phyloP scores from a whole-genome alignment of 2,888 invertebrate species.

The Cosmia pyralina region DNA sequence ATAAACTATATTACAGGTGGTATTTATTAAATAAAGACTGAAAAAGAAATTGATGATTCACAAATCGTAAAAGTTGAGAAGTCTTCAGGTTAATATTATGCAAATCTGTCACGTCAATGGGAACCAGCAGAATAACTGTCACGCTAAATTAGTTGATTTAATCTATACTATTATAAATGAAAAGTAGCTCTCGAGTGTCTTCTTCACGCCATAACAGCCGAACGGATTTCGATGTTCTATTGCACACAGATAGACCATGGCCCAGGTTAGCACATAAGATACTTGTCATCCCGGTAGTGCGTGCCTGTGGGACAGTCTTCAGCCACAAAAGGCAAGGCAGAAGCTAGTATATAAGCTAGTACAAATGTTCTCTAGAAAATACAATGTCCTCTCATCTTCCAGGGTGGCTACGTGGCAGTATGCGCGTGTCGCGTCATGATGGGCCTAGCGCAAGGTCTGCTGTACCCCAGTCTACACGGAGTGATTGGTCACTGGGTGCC shows the following conservation, averaged over 20 bases:
- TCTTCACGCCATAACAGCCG: too few species aligned
- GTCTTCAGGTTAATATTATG: background rate
- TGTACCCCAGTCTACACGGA: constrained; percentile 92
- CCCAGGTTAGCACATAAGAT: background rate
- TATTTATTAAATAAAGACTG: too few species aligned
- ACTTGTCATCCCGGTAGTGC: background rate
- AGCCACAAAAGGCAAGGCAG: too few species aligned
- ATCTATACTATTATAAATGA: too few species aligned
- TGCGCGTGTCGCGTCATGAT: constrained; percentile 90
- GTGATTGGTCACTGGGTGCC: constrained; percentile 94
- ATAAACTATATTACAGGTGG: background rate
- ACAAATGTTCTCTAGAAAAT: background rate
- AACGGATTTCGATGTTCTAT: background rate
- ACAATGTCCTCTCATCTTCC: constrained; percentile 16
- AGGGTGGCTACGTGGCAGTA: constrained; percentile 85
- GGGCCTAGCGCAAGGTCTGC: constrained; percentile 92
- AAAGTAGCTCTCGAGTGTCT: too few species aligned
- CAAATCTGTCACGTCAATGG: too few species aligned
- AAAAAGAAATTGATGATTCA: background rate
- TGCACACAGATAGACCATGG: background rate
- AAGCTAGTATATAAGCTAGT: background rate
- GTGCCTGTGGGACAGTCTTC: too few species aligned
- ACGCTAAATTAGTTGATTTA: background rate
- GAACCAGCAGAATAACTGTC: too few species aligned
- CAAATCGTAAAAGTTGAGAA: background rate